Conservation (phyloP, 2,888 invertebrate species). For the Mongoloraphidia duomilia region DNA sequence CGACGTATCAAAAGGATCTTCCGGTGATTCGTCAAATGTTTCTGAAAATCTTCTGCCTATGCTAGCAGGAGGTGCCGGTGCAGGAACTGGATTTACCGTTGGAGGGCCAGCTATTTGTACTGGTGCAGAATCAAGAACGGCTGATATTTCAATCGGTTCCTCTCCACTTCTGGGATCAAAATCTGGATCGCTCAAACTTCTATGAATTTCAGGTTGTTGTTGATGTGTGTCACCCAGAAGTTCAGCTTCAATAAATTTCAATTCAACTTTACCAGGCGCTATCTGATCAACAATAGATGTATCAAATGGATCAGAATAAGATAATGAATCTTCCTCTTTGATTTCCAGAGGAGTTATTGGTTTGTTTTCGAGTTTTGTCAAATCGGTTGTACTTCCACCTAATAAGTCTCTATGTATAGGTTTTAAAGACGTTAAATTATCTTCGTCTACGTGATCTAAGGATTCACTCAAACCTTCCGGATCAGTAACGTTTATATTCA, state of each 20-base stretch:
- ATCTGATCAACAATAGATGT: slow-evolving; percentile 61
- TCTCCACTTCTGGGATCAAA: slow-evolving; percentile 68
- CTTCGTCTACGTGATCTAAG: slow-evolving; percentile 28
- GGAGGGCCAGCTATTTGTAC: neutral
- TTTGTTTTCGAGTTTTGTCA: slow-evolving; percentile 50
- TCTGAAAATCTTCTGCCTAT: slow-evolving; percentile 11
- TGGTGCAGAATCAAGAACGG: neutral
- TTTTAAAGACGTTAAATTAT: slow-evolving; percentile 30
- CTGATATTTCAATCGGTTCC: slow-evolving; percentile 4
- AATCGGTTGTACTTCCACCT: slow-evolving; percentile 62
- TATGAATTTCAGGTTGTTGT: slow-evolving; percentile 9
- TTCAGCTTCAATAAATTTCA: slow-evolving; percentile 66
- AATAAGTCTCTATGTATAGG: slow-evolving; percentile 48
- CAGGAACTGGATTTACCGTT: neutral
- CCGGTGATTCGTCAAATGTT: slow-evolving; percentile 26
- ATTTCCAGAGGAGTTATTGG: slow-evolving; percentile 30
- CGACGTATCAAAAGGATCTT: slow-evolving; percentile 55
- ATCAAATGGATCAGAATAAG: slow-evolving; percentile 72
- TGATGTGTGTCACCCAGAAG: slow-evolving; percentile 38
- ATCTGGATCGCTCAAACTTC: slow-evolving; percentile 56
- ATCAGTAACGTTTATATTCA: slow-evolving; percentile 47
- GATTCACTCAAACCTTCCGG: slow-evolving; percentile 45
- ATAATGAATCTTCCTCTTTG: slow-evolving; percentile 36
- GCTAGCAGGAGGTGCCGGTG: neutral
- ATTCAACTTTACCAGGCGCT: slow-evolving; percentile 61